phyloP scores from a whole-genome alignment of 1,140 invertebrate genomes.

The Alviniconcha marisindica region DNA sequence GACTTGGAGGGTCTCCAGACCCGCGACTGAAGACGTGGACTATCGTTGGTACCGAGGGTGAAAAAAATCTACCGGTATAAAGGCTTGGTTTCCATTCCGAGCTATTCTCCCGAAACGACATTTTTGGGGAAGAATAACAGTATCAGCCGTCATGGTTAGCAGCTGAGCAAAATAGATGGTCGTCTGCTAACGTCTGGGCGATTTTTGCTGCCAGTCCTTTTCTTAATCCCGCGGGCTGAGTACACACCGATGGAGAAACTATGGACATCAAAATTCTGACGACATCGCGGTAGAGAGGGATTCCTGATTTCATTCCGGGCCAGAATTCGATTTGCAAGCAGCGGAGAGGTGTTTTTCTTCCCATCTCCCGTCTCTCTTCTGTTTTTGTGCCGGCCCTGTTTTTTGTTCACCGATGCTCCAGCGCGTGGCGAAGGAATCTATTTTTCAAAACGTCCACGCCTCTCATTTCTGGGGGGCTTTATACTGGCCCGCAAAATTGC shows the following conservation, averaged over 20 bases:
- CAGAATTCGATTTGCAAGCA: constrained; percentile 38
- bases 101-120: background rate
- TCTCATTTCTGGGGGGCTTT: background rate
- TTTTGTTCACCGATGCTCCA: constrained; percentile 35
- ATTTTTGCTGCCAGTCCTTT: constrained; percentile 40
- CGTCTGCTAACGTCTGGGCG: constrained; percentile 38
- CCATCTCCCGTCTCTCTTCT: constrained; percentile 26
- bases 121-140: constrained; percentile 26
- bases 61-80: background rate
- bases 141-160: constrained; percentile 34
- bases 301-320: constrained; percentile 40
- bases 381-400: constrained; percentile 37
- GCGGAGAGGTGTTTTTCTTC: constrained; percentile 37
- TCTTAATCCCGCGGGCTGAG: constrained; percentile 27
- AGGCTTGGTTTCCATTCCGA: background rate
- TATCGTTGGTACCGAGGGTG: background rate
- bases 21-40: constrained; percentile 6
- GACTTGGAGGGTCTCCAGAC: constrained; percentile 4
- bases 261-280: constrained; percentile 43
- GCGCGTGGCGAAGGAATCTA: constrained; percentile 10
- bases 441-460: constrained; percentile 39
- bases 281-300: constrained; percentile 29
- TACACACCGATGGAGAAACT: constrained; percentile 30
- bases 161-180: constrained; percentile 43
- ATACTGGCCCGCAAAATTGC: background rate